Base-by-base conservation (phyloP, 1,140 invertebrate species). In the Chionoecetes opilio region DNA sequence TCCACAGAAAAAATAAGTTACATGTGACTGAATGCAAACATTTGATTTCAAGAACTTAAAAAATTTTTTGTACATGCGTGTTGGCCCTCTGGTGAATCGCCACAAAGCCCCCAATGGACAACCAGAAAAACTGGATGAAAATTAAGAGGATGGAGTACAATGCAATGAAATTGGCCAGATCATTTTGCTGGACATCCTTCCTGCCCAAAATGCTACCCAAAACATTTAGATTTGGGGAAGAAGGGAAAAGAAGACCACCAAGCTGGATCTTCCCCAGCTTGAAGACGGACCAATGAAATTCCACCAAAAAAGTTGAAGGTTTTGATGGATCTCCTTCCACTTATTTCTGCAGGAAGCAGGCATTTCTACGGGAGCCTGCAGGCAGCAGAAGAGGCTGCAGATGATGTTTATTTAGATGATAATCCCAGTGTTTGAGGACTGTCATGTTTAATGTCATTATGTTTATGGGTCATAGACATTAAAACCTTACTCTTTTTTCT, bases 211-310 rank as follows among this genome's bases (percentile, higher is more conserved):
- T 82, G 91, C 75, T 63, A 84, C 91, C 91, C 75, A 41, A 3
- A 41, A 41, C 91, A 92, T 82, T 82, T 92, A 31, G 53, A 92
- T 35, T 82, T 92, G 32, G 82, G 91, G 35, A 92, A 32, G 32
- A 37, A n/a, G 35, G 31, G 8, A 92, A 92, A 32, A 92, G 91
- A 92, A 82, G 91, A 91, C 35, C 90, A 91, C 75, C 91, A 75
- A 92, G 26, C 75, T 92, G 91, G 46, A 92, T 82, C 32, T n/a
- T 92, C 46, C 53, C 91, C 91, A 92, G 63, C 75, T 92, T 92
- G 91, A 92, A 92, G 91, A 92, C 3, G 75, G 91, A 82, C 91
- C 63, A 92, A n/a, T 46, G 63, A 92, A 92, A 75, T 92, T 92
- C 46, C 14, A 92, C 63, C 53, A 14, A 92, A 82, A 75, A 92